Percentiles rank a stretch among this genome's conserved stretches.
Conservation (phyloP, 2,797 vertebrate genomes). For the Clarias laeviceps region DNA sequence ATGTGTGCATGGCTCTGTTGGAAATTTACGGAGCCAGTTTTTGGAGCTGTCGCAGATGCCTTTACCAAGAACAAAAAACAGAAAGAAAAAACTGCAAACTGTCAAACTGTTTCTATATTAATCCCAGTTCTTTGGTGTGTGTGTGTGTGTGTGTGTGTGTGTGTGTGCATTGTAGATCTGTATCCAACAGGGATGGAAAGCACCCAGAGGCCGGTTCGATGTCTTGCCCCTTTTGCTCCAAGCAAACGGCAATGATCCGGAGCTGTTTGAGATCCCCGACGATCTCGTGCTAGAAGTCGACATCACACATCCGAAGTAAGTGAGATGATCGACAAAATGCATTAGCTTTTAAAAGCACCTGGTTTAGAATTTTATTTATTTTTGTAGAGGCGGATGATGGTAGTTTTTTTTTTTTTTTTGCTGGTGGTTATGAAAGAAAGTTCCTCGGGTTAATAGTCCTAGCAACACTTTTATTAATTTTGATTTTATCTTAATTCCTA, state of each 20-base stretch:
- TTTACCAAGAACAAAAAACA: neutral
- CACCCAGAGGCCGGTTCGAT: slow-evolving; percentile 87
- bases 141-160: slow-evolving; percentile 8
- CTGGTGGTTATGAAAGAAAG: neutral
- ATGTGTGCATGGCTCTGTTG: neutral
- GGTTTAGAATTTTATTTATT: neutral
- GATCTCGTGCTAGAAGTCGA: slow-evolving; percentile 94
- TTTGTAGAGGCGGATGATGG: neutral
- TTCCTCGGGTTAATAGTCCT: neutral
- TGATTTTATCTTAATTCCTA: neutral
- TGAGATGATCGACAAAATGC: slow-evolving; percentile 32
- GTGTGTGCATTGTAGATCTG: slow-evolving; percentile 79
- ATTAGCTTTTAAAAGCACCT: neutral
- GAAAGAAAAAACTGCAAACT: neutral
- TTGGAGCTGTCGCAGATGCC: neutral
- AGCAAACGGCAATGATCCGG: slow-evolving; percentile 91
- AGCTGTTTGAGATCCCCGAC: slow-evolving; percentile 92
- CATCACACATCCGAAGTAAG: slow-evolving; percentile 96
- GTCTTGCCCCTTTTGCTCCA: slow-evolving; percentile 94
- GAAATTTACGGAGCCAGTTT: slow-evolving; percentile 8
- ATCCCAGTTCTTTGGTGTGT: neutral
- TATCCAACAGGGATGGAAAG: slow-evolving; percentile 95
- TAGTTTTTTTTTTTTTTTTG: neutral
- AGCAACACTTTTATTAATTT: neutral
- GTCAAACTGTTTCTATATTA: neutral